Base-by-base conservation (phyloP, 2,888 invertebrate species). In the Caenorhabditis sp. region DNA sequence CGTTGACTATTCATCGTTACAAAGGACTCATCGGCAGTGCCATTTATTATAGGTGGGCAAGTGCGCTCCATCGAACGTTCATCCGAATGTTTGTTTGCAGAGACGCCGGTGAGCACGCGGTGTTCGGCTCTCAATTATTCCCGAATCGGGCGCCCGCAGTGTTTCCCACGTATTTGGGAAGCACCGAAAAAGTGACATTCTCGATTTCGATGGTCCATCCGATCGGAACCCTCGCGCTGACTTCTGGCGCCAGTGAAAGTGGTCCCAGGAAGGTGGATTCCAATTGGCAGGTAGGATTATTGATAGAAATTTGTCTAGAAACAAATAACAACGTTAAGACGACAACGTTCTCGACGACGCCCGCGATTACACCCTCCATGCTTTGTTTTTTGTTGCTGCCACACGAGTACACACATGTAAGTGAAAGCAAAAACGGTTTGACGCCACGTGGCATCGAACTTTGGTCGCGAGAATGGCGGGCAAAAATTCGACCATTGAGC, bases 41-140 rank as follows among this genome's bases (percentile, higher is more conserved):
- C 13, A 56, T 82, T 26, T 82, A 81, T 32, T 82, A 82, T 26
- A 68, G 82, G 82, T 81, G 15, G 13, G 63, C 15, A n/a, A n/a
- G n/a, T n/a, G n/a, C 5, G 15, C n/a, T n/a, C n/a, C n/a, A n/a
- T n/a, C n/a, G n/a, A 27, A 50, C 13, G 17, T n/a, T 43, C 15
- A 1, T 30, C 9, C 20, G 9, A 17, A 35, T 32, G 4, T 43
- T 15, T 53, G 41, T 22, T 52, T 78, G 13, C 39, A 82, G 82
- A 74, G 82, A 82, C 48, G 82, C 82, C 20, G 82, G 82, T 1
- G 78, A 79, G 55, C 82, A 82, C 32, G 82, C 82, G 4, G 80
- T 79, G 0, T 82, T 82, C 26, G 82, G 70, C 1, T 81, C 82
- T 0, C 46, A 79, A 8, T 35, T 82, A 0, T 82, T 74, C 32